These are phyloP conservation scores for Silurus glanis DNA, from an alignment of 2,113 vertebrate species.

Conservation along the genomic window DNA sequence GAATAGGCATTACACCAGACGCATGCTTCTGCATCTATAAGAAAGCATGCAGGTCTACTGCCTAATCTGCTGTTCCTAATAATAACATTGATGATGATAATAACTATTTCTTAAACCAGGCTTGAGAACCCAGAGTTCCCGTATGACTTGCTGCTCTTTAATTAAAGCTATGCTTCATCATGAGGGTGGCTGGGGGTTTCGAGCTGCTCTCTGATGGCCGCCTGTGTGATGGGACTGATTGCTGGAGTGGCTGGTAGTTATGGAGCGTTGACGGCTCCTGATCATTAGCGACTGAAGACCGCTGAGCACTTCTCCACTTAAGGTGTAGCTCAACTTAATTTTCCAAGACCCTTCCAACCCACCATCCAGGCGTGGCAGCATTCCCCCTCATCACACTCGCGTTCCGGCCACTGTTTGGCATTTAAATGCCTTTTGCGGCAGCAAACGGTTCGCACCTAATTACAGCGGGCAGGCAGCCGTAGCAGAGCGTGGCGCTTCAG, in stretches of 20 bases:
- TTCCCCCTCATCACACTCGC: constrained; percentile 17
- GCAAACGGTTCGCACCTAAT: constrained; percentile 69
- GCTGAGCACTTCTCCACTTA: constrained; percentile 28
- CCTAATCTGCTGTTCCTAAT: too few species aligned
- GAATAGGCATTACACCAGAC: constrained; percentile 20
- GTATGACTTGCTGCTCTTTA: constrained; percentile 34
- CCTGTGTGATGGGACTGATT: constrained; percentile 37
- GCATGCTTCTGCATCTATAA: not conserved
- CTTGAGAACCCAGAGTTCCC: not conserved
- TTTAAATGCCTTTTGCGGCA: constrained; percentile 70
- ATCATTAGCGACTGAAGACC: constrained; percentile 22
- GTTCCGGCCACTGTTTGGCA: constrained; percentile 60
- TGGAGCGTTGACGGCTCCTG: constrained; percentile 17
- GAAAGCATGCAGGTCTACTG: not conserved
- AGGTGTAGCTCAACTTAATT: not conserved
- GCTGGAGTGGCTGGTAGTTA: constrained; percentile 23
- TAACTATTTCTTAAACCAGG: not conserved
- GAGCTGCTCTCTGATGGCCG: constrained; percentile 42
- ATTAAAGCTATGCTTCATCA: constrained; percentile 44
- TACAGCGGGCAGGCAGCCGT: constrained; percentile 65
- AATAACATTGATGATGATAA: not conserved
- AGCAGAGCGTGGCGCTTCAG: constrained; percentile 54
- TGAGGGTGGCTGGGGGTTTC: constrained; percentile 14
- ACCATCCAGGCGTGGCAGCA: constrained; percentile 29
- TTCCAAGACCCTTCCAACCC: constrained; percentile 26